These are phyloP conservation scores for Eurypyga helias DNA, from an alignment of 2,113 vertebrate species.

Conservation along the genomic window DNA sequence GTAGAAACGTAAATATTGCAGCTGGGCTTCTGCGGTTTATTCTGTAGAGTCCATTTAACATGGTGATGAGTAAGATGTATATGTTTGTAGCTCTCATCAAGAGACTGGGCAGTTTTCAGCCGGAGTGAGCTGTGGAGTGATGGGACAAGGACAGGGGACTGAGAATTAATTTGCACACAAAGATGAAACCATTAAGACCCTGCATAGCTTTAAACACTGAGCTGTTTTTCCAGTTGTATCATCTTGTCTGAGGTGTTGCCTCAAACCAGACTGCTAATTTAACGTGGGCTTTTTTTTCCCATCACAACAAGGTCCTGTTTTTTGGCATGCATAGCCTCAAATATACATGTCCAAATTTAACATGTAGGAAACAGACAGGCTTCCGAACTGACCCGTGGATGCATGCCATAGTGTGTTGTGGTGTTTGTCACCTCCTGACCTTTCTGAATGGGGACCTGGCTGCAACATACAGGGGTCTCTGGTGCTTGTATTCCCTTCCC, in stretches of 20 bases:
- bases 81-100: not conserved
- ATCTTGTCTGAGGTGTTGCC: not conserved
- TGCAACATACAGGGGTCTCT: not conserved
- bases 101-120: not conserved
- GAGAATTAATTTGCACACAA: not conserved
- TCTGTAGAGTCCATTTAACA: not conserved
- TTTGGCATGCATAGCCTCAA: not conserved
- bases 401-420: not conserved
- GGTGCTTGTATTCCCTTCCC: not conserved
- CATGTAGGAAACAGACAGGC: accelerated
- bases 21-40: not conserved
- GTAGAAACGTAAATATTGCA: constrained; percentile 17
- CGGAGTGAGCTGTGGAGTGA: constrained; percentile 5
- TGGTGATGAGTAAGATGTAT: not conserved
- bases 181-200: not conserved
- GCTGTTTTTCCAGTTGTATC: not conserved
- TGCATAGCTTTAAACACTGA: not conserved
- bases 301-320: not conserved
- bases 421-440: not conserved
- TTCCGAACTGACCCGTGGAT: not conserved
- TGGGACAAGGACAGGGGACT: not conserved
- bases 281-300: not conserved
- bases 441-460: not conserved
- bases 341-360: not conserved
- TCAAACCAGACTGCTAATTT: not conserved